phyloP scores from a whole-genome alignment of 2,888 invertebrate species.

The Hydrotaea diabolus region DNA sequence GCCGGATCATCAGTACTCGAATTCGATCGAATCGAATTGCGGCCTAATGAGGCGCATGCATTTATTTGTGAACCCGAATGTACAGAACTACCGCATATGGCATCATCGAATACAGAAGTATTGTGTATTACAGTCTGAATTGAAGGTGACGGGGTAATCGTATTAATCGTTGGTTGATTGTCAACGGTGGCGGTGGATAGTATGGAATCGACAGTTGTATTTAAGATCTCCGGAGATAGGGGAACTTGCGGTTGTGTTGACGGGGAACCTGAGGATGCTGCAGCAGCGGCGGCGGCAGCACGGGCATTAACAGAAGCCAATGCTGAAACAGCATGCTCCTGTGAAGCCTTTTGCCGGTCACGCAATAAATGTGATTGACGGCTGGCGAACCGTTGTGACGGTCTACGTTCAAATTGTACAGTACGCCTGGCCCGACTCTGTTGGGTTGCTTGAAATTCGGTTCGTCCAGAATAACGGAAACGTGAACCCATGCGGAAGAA shows the following conservation, averaged over 20 bases:
- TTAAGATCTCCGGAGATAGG: constrained; percentile 63
- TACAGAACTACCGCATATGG: constrained; percentile 75
- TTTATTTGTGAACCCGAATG: constrained; percentile 76
- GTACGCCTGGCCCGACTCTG: constrained; percentile 94
- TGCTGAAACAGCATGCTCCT: constrained; percentile 76
- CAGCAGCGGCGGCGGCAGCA: constrained; percentile 75
- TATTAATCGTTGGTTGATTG: constrained; percentile 69
- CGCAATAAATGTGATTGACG: constrained; percentile 93
- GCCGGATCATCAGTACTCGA: constrained; percentile 80
- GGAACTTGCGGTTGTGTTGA: constrained; percentile 54
- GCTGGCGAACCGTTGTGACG: constrained; percentile 97
- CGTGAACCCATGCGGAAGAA: constrained; percentile 99
- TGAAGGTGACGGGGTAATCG: constrained; percentile 78
- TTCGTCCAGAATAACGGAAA: constrained; percentile 94
- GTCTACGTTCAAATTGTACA: constrained; percentile 97
- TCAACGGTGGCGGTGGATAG: constrained; percentile 69
- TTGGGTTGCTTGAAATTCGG: constrained; percentile 98
- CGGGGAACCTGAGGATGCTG: constrained; percentile 72
- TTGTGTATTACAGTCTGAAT: constrained; percentile 80
- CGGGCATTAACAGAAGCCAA: constrained; percentile 76
- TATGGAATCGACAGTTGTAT: constrained; percentile 74
- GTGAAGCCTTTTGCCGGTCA: constrained; percentile 85
- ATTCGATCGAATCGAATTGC: constrained; percentile 80
- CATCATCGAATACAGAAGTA: constrained; percentile 73
- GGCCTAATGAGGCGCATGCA: constrained; percentile 77